A percentile compares a stretch with the other conserved stretches of the same genome.
Evolutionary conservation across 2,113 vertebrate genomes (phyloP).

Genomic region (Talpa occidentalis): DNA sequence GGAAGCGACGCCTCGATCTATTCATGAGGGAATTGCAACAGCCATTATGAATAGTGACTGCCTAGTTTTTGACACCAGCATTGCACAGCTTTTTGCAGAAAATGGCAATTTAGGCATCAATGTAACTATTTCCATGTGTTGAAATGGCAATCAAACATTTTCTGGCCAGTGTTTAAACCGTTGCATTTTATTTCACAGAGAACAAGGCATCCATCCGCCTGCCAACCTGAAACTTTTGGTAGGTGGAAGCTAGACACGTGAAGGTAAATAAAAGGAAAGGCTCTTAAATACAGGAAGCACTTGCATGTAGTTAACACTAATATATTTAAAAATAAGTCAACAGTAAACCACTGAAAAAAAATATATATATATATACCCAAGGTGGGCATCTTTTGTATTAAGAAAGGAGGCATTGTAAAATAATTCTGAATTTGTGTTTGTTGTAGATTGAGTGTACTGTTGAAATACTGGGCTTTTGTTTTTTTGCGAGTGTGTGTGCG

Average conservation of each 20-base stretch:
- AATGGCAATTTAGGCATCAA: constrained; percentile 99
- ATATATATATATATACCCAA: constrained; percentile 88
- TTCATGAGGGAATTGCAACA: constrained; percentile 99
- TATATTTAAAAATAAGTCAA: constrained; percentile 92
- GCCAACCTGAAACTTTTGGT: constrained; percentile 80
- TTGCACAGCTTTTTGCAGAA: constrained; percentile 99
- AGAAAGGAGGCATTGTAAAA: constrained; percentile 95
- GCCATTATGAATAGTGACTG: constrained; percentile 99
- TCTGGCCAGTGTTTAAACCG: constrained; percentile 88
- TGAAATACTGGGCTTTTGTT: constrained; percentile 85
- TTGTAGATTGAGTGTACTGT: constrained; percentile 94
- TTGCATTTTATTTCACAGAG: constrained; percentile 86
- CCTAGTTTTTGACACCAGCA: constrained; percentile 99
- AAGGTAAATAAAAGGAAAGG: constrained; percentile 88
- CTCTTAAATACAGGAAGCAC: constrained; percentile 87
- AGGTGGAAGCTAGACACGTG: constrained; percentile 82
- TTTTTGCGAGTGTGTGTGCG: constrained; percentile 7
- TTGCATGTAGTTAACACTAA: constrained; percentile 94
- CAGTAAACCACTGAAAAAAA: constrained; percentile 92
- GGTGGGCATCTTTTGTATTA: constrained; percentile 94
- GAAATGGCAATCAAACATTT: constrained; percentile 86
- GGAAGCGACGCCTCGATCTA: constrained; percentile 98
- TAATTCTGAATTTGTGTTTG: constrained; percentile 96
- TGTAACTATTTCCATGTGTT: constrained; percentile 99
- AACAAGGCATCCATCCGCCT: constrained; percentile 84